phyloP scores from a whole-genome alignment of 2,113 vertebrate genomes.

The Lates calcarifer region DNA sequence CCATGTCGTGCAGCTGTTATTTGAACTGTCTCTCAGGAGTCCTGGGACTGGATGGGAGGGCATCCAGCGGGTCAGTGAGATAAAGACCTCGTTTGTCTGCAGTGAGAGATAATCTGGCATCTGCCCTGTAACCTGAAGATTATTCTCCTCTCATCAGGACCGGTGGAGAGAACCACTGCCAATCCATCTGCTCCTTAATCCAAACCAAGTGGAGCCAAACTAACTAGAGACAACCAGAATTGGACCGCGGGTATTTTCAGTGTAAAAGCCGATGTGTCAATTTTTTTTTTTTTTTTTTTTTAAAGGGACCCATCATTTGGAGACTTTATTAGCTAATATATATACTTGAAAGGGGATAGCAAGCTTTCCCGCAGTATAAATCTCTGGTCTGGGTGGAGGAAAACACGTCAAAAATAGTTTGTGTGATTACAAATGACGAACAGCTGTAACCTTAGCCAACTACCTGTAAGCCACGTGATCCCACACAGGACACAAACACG shows the following conservation, averaged over 20 bases:
- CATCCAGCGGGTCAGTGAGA: conserved; percentile 37
- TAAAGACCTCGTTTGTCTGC: conserved; percentile 52
- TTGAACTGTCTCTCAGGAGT: background rate
- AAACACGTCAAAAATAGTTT: background rate
- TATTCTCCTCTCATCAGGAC: conserved; percentile 76
- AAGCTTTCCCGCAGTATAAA: background rate
- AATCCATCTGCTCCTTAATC: conserved; percentile 75
- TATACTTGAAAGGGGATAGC: background rate
- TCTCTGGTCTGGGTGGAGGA: fast-evolving
- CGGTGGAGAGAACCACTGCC: conserved; percentile 55
- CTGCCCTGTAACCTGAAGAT: conserved; percentile 79
- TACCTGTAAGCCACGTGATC: background rate
- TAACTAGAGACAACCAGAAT: conserved; percentile 28
- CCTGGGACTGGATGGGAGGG: conserved; percentile 8
- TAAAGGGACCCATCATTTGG: background rate
- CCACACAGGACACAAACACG: background rate
- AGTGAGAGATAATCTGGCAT: conserved; percentile 70
- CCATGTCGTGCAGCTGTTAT: background rate
- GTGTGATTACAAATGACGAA: background rate
- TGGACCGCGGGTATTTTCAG: conserved; percentile 4
- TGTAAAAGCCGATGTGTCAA: conserved; percentile 23
- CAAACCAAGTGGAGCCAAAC: conserved; percentile 37
- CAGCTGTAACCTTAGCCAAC: no score
- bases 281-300: no score
- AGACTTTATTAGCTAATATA: background rate